Evolutionary conservation across 1,140 invertebrate genomes (phyloP), one percentile per base, ranked within the genome.

Genomic region (Alviniconcha marisindica): DNA sequence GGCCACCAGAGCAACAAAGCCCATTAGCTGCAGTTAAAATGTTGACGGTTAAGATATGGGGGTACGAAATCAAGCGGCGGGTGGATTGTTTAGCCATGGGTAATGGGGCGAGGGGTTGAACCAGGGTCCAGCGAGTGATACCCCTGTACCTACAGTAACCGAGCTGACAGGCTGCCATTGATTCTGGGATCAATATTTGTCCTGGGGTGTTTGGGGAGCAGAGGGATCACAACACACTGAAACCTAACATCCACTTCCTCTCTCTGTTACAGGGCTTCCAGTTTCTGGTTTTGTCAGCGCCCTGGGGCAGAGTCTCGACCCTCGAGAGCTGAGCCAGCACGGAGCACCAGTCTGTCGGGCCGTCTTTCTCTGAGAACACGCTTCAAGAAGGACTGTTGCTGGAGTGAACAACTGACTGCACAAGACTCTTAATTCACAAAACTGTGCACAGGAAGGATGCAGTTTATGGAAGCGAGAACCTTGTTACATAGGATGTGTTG

Each of bases 231-330:
- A 10, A 28, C 71, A 31, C 18, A 12, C 42, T 10, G 73, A 76
- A 51, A 31, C 73, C 73, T 76, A 21, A 76, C 73, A 31, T 54
- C 5, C 15, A 31, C 33, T 76, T 54, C 40, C 73, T 54, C 5
- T 38, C 18, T 76, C 21, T 76, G 73, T 76, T 76, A 42, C 73
- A 76, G 73, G 42, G 73, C 73, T 76, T 76, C 73, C 69, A 38
- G 69, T 15, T 18, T 10, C 44, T 48, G 5, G 44, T 5, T 48
- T 48, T 18, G 44, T 48, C 44, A 48, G 44, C 5, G 44, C 44
- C 44, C 44, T 18, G 44, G 18, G 44, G 44, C 44, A 48, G 7
- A 48, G 18, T 48, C 44, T 48, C 44, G 18, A 5, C 44, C 44
- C 44, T 48, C 18, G 44, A 5, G 18, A 18, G 44, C 44, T 48